phyloP scores from a whole-genome alignment of 1,140 invertebrate species.

The Harpegnathos saltator region DNA sequence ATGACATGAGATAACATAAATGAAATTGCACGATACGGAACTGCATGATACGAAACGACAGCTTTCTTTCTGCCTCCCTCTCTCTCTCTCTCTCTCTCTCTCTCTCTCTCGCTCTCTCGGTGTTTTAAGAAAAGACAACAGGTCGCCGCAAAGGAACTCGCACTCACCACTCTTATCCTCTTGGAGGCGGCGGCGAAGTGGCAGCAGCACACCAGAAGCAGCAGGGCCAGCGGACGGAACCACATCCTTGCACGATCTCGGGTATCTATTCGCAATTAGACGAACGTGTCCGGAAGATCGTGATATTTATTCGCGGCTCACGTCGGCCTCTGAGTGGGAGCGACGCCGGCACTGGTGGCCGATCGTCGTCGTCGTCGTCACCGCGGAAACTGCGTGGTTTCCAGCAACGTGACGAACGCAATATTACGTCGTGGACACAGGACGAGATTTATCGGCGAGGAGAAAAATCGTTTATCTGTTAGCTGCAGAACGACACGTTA shows the following conservation, averaged over 20 bases:
- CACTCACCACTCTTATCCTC: conserved; percentile 54
- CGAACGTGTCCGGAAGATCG: not conserved
- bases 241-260: conserved; percentile 14
- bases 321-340: not conserved
- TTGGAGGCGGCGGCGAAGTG: conserved; percentile 1
- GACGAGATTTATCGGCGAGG: conserved; percentile 8
- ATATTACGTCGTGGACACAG: too few relatives aligned
- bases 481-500: not conserved
- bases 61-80: too few relatives aligned
- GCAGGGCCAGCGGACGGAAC: not conserved
- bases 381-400: not conserved
- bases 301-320: conserved; percentile 20
- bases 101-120: too few relatives aligned
- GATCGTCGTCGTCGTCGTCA: not conserved
- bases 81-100: too few relatives aligned
- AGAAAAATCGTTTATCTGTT: not conserved
- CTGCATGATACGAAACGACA: not conserved
- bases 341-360: not conserved
- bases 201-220: conserved; percentile 28
- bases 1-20: too few relatives aligned
- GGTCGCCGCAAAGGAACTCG: too few relatives aligned
- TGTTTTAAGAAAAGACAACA: too few relatives aligned
- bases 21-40: too few relatives aligned
- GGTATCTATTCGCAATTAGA: not conserved
- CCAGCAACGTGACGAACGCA: not conserved